Conservation (phyloP, 2,113 vertebrate genomes). For the Henicopernis longicauda region DNA sequence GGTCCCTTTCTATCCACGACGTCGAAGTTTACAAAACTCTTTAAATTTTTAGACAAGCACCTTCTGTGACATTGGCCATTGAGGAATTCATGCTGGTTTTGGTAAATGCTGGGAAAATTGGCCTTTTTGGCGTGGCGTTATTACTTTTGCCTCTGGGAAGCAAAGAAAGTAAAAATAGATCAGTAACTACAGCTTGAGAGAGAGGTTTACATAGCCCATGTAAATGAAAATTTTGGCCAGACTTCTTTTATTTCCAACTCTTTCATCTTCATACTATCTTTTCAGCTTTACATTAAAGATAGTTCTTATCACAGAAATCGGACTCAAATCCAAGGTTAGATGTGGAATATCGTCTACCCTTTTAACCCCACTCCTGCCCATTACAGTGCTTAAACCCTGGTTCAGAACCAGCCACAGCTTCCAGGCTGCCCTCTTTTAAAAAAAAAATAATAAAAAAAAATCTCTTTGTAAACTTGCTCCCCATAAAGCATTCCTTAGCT, state of each 20-base stretch:
- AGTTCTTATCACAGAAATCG: neutral
- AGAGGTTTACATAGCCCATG: neutral
- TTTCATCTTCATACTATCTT: slow-evolving; percentile 6
- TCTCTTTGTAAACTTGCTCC: neutral
- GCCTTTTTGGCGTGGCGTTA: neutral
- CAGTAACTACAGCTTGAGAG: neutral
- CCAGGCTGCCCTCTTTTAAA: neutral
- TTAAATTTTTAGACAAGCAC: neutral
- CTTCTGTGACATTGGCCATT: neutral
- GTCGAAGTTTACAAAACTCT: neutral
- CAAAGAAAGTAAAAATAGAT: slow-evolving; percentile 25
- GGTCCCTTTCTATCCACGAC: neutral
- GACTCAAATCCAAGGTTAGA: neutral
- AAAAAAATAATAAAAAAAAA: neutral
- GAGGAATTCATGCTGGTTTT: neutral
- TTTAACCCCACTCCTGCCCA: neutral
- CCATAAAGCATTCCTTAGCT: neutral
- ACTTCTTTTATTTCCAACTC: slow-evolving; percentile 6
- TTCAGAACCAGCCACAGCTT: neutral
- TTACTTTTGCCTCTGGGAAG: slow-evolving; percentile 11
- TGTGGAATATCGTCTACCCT: neutral
- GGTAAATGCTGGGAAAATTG: neutral
- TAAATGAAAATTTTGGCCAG: neutral
- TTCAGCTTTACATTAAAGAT: slow-evolving; percentile 12
- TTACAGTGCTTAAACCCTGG: neutral